A percentile compares a stretch with the other conserved stretches of the same genome.
Conservation (phyloP, 2,113 vertebrate species). For the Pleuronectes platessa region DNA sequence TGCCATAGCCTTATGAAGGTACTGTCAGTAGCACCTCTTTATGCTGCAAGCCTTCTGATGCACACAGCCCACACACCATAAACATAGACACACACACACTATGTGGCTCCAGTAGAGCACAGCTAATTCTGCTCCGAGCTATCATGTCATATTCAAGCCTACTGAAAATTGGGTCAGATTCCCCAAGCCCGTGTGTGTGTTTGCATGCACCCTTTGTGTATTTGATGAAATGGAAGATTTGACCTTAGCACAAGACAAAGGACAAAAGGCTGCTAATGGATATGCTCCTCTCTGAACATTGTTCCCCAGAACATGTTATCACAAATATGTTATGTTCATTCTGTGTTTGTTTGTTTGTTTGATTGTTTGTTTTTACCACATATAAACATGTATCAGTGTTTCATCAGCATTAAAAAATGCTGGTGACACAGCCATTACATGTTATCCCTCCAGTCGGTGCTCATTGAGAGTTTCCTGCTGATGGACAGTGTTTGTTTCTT, state of each 20-base stretch:
- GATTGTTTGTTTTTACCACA: no score
- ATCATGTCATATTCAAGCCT: constrained; percentile 37
- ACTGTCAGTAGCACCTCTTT: neutral
- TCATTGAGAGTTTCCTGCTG: no score
- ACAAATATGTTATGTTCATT: no score
- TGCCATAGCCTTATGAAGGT: neutral
- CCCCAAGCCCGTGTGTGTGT: constrained; percentile 9
- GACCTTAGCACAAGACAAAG: constrained; percentile 14
- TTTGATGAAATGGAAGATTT: neutral
- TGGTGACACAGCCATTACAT: no score
- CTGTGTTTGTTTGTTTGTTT: no score
- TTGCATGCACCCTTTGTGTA: neutral
- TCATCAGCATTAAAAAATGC: no score
- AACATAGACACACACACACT: constrained; percentile 17
- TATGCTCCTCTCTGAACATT: no score
- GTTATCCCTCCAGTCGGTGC: no score
- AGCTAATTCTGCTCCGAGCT: constrained; percentile 32
- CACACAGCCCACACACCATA: constrained; percentile 72
- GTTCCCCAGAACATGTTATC: no score
- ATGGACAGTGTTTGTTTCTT: no score
- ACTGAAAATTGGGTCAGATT: constrained; percentile 49
- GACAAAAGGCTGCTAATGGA: neutral
- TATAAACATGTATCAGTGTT: no score
- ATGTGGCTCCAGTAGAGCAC: constrained; percentile 35
- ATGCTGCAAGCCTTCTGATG: neutral